Evolutionary conservation across 1,140 invertebrate species (phyloP), one percentile per base, ranked within the genome.

Genomic region (Drosophila busckii): DNA sequence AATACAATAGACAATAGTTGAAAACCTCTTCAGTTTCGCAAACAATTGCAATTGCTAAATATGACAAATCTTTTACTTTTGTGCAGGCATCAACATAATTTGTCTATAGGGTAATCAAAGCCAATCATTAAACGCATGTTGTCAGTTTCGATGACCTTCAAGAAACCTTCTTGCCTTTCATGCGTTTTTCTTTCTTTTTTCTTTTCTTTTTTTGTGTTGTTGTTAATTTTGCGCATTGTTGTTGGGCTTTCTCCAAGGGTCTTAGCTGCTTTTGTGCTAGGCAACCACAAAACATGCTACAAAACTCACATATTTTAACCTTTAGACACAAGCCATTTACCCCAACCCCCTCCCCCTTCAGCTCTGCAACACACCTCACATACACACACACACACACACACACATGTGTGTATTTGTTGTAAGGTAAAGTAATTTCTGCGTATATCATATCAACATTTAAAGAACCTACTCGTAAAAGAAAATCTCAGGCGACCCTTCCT

Each of bases 81-180:
- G 19, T 4, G 23, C 13, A 38, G 31, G 44, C 31, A 53, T 53
- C 50, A 63, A 55, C 40, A 64, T 60, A 64, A 76, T 76, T 76
- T 76, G 67, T 80, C 71, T 53, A 52, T 63, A n/a, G 59, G 66
- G 59, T 45, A 69, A 69, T 69, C 66, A 58, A 44, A 61, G 50
- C 67, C n/a, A 48, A 70, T 68, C 41, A 70, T 70, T 49, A 35
- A 64, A 64, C 59, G 44, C 25, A 12, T 10, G 23, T 64, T 54
- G 35, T 37, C 50, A 60, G 59, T 70, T 70, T 76, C 65, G 60
- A 22, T 37, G 70, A 68, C 70, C 58, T 68, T 64, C 70, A 19
- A 4, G 34, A 40, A 22, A 65, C 58, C 61, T 58, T 31, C 49
- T 42, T 19, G 31, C 22, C 40, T 66, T 29, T 26, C 28, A 38